Base-by-base conservation (phyloP, 2,113 vertebrate species). In the Myocastor coypus region DNA sequence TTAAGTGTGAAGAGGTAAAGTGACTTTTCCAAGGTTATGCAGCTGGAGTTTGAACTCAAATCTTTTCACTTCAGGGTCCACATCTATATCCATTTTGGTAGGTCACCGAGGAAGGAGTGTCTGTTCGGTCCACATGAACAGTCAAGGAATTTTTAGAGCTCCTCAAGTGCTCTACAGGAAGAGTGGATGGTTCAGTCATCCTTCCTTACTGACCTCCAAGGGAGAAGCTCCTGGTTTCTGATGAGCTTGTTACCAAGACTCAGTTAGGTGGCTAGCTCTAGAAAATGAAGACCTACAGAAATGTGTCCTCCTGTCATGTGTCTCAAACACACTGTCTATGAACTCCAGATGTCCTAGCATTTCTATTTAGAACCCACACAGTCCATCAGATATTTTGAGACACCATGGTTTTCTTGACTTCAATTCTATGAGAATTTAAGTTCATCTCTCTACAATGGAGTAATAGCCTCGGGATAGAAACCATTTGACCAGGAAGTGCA, bases 361-460 rank as follows among this genome's bases (percentile, higher is more conserved):
- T 86, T 89, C 42, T 87, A 28, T 82, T 93, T 7, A 66, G 63
- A 95, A 95, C 88, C n/a, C 13, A 91, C 13, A 64, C 12, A 91
- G 30, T 87, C 30, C 12, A 86, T 78, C 12, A 81, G 64, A 68
- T 69, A 78, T 82, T 96, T 87, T 86, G 87, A 95, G 81, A 85
- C 1, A 64, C n/a, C 30, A 26, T 83, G 69, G 84, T 94, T 88
- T 94, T 86, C 61, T 88, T 55, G 59, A 14, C 32, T 63, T 63
- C 7, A 26, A 63, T 26, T 90, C 64, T 37, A 5, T 46, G 42
- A 94, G 16, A 22, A 17, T 88, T 30, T 90, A 82, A 90, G 20
- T 83, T 20, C 55, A 3, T 91, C 61, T 86, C 84, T 80, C 40
- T 46, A 59, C 32, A 68, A 37, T 32, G 75, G 14, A n/a, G 0